Evolutionary conservation across 2,797 vertebrate genomes (phyloP), one percentile per base, ranked within the genome.

Genomic region (Pampus argenteus): DNA sequence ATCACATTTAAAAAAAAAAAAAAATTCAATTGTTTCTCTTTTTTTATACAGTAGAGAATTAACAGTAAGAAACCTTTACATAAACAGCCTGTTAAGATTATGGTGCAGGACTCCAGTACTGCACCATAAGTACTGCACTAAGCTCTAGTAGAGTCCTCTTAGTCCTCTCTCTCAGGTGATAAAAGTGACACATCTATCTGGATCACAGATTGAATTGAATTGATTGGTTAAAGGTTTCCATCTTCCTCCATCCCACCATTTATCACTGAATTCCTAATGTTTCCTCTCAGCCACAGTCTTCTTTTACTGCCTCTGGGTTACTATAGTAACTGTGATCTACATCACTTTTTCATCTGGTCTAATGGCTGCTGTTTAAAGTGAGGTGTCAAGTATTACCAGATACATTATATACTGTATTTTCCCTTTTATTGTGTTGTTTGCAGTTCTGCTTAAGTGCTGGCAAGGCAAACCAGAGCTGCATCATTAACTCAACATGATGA

Each of bases 271-370:
- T 61, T 63, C 38, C 70, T 70, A 18, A 62, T 67, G 29, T 69
- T 71, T 59, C 62, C 64, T 60, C 73, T 59, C 26, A 84, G 76
- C 73, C 67, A 61, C 56, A 1, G 55, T 68, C 54, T 61, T 71
- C 76, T 23, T 25, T 20, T 54, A 25, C 66, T 11, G 3, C 72
- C 3, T 2, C 61, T 15, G 49, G 50, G 85, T 91, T 83, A 76
- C 90, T 84, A 91, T 89, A 85, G 90, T 81, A 81, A 90, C 90
- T 11, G 55, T 44, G 66, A 64, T 76, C 60, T n/a, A 48, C 57
- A 79, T 67, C 71, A 81, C 68, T 71, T 84, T 47, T 50, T 61
- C 18, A 0, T 52, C 64, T 44, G n/a, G 28, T 40, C 49, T 66
- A 61, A 70, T 66, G 61, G 56, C 52, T 77, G 74, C 48, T 31